Percentiles rank a stretch among this genome's conserved stretches.
Evolutionary conservation across 2,888 invertebrate species (phyloP).

Genomic region (Cantharis lateralis): DNA sequence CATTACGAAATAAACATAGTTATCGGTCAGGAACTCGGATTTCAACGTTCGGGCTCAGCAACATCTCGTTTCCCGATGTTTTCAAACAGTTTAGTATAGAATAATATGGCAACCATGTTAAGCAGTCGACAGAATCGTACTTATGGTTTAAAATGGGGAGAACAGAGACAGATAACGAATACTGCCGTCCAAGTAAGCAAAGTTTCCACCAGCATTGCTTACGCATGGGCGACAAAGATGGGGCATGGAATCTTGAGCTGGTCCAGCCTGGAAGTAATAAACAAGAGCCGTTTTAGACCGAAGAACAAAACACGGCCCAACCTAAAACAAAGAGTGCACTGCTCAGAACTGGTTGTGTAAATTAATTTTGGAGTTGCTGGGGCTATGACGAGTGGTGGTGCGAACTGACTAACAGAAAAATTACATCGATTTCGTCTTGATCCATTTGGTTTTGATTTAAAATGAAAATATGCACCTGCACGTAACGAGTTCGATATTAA

Average conservation of each 20-base stretch:
- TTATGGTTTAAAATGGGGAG: constrained; percentile 9
- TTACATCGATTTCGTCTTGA: not conserved
- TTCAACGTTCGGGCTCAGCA: not conserved
- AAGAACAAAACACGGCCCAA: constrained; percentile 53
- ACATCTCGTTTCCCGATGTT: constrained; percentile 38
- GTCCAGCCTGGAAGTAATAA: constrained; percentile 51
- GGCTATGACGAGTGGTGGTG: constrained; percentile 35
- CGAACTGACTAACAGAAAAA: constrained; percentile 24
- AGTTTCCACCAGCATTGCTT: not conserved
- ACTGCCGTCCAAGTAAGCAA: constrained; percentile 20
- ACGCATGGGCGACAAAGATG: constrained; percentile 14
- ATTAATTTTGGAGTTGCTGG: constrained; percentile 52
- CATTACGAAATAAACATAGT: constrained; percentile 29
- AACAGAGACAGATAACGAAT: constrained; percentile 34
- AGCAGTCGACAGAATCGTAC: constrained; percentile 40
- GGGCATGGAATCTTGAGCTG: constrained; percentile 37
- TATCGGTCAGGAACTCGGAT: constrained; percentile 26
- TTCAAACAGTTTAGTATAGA: constrained; percentile 48
- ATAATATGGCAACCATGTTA: constrained; percentile 46
- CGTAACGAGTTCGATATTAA: not conserved
- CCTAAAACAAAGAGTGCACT: constrained; percentile 52
- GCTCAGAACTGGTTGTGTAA: constrained; percentile 55
- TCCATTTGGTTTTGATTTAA: not conserved
- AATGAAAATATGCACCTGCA: not conserved
- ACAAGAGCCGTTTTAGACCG: constrained; percentile 54